Conservation (phyloP, 2,113 vertebrate species). For the Corythoichthys intestinalis region DNA sequence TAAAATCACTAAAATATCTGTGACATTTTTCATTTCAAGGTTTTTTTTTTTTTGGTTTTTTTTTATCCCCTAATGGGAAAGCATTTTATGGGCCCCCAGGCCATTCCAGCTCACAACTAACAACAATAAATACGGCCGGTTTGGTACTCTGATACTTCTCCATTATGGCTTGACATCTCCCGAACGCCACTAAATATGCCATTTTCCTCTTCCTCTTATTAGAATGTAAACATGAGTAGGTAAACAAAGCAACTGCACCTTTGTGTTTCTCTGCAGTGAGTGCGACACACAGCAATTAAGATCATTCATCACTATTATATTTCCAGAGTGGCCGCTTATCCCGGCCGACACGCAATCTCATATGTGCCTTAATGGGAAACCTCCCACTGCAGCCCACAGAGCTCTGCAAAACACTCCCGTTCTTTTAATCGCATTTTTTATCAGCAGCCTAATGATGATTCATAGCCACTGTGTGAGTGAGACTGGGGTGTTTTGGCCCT, state of each 20-base stretch:
- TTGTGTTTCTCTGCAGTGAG: constrained; percentile 25
- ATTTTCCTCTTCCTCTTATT: not conserved
- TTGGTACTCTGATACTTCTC: constrained; percentile 7
- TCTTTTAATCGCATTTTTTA: constrained; percentile 45
- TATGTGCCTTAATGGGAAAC: constrained; percentile 37
- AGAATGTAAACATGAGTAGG: constrained; percentile 9
- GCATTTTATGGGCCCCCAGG: constrained; percentile 37
- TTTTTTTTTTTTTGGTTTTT: constrained; percentile 21
- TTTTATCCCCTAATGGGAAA: constrained; percentile 38
- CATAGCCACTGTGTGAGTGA: constrained; percentile 47
- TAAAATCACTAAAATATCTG: constrained; percentile 39
- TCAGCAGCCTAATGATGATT: constrained; percentile 54
- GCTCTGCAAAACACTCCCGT: constrained; percentile 34
- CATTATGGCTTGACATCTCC: constrained; percentile 7
- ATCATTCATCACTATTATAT: constrained; percentile 34
- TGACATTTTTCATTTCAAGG: constrained; percentile 51
- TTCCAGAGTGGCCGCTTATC: constrained; percentile 11
- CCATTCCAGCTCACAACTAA: constrained; percentile 38
- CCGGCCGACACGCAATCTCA: constrained; percentile 36
- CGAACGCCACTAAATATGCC: constrained; percentile 4
- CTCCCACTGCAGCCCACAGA: constrained; percentile 30
- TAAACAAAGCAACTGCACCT: not conserved
- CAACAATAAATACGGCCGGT: constrained; percentile 45
- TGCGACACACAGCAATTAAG: constrained; percentile 17
- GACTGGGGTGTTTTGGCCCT: constrained; percentile 21